phyloP scores from a whole-genome alignment of 2,888 invertebrate species.

The Calephelis perditalis region DNA sequence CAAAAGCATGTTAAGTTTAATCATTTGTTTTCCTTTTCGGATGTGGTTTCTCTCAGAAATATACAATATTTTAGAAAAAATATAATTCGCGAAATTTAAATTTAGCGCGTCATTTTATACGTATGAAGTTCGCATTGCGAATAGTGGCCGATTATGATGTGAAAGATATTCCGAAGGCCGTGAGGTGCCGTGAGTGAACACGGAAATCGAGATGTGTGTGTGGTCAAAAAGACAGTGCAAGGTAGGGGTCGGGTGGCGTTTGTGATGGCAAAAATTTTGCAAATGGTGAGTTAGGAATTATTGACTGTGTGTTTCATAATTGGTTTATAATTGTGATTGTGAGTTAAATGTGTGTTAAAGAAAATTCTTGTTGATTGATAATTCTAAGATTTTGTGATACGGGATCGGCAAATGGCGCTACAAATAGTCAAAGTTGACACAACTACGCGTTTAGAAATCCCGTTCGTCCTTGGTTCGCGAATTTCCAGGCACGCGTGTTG shows the following conservation, averaged over 20 bases:
- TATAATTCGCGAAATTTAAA: conserved; percentile 55
- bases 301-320: conserved; percentile 53
- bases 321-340: conserved; percentile 61
- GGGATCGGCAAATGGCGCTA: conserved; percentile 77
- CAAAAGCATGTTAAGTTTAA: not conserved
- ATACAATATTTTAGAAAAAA: conserved; percentile 18
- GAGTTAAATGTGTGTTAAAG: conserved; percentile 57
- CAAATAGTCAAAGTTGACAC: conserved; percentile 76
- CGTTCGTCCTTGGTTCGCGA: conserved; percentile 58
- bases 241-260: conserved; percentile 87
- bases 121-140: conserved; percentile 79
- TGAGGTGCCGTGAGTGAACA: conserved; percentile 73
- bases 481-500: conserved; percentile 63
- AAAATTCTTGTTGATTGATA: conserved; percentile 66
- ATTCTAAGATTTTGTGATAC: conserved; percentile 68
- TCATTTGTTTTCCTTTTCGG: not conserved
- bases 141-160: conserved; percentile 80
- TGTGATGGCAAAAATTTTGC: conserved; percentile 88
- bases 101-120: conserved; percentile 65
- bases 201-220: conserved; percentile 79
- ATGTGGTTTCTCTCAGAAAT: conserved; percentile 16
- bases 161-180: conserved; percentile 82
- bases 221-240: conserved; percentile 84
- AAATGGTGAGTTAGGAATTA: conserved; percentile 84
- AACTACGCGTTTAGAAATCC: conserved; percentile 76